A percentile compares a stretch with the other conserved stretches of the same genome.
Conservation (phyloP, 2,113 vertebrate species). For the Himantopus leucocephalus region DNA sequence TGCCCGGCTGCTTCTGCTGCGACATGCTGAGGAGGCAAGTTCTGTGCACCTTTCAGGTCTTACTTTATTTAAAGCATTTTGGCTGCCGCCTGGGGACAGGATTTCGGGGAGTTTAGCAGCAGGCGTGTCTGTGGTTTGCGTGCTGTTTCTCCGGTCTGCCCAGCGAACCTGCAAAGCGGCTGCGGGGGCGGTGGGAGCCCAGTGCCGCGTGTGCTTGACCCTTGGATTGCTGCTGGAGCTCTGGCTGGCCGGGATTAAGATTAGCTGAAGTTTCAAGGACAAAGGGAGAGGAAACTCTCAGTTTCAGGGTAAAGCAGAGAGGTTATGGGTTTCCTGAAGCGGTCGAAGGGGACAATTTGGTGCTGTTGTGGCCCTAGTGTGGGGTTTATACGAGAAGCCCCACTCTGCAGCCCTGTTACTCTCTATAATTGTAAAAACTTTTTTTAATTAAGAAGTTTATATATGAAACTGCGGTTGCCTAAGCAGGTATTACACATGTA, state of each 20-base stretch:
- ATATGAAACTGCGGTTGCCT: neutral
- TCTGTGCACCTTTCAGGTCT: neutral
- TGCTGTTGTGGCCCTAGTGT: neutral
- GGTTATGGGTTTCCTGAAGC: neutral
- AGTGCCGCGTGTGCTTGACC: neutral
- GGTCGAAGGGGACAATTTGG: no score
- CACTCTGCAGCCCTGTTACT: neutral
- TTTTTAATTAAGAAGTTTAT: neutral
- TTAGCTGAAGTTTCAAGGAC: neutral
- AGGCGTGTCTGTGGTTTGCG: neutral
- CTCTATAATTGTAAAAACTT: neutral
- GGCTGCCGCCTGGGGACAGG: no score
- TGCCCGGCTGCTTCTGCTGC: neutral
- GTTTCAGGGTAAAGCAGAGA: neutral
- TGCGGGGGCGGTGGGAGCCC: neutral
- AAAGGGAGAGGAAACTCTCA: neutral
- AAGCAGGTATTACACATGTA: neutral
- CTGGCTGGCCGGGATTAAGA: fast-evolving
- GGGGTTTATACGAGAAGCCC: neutral
- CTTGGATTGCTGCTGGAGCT: neutral
- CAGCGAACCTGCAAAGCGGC: neutral
- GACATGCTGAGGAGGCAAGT: constrained; percentile 63
- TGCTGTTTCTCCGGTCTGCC: neutral
- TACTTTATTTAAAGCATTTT: neutral
- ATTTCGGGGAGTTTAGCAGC: neutral